A percentile compares a stretch with the other conserved stretches of the same genome.
phyloP scores from a whole-genome alignment of 1,140 invertebrate genomes.

The Holotrichia oblita region DNA sequence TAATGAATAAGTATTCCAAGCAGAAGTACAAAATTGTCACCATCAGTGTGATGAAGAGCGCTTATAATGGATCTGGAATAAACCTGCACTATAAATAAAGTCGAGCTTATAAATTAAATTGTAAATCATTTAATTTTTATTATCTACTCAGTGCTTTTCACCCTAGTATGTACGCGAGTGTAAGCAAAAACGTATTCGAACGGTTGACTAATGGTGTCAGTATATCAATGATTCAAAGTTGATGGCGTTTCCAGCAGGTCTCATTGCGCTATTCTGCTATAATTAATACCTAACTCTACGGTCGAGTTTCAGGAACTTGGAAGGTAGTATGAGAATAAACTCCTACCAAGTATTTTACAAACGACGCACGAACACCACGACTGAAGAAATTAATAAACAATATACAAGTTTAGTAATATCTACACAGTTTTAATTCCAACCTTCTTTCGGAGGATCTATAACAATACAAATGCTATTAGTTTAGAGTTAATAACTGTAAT shows the following conservation, averaged over 20 bases:
- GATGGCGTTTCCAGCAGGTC: conserved; percentile 10
- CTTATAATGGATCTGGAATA: neutral
- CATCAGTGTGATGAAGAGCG: neutral
- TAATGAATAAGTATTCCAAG: conserved; percentile 19
- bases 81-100: conserved; percentile 8
- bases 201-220: conserved; percentile 24
- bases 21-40: conserved; percentile 6
- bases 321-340: conserved; percentile 14
- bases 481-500: no score
- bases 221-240: conserved; percentile 32
- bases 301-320: conserved; percentile 6
- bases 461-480: no score
- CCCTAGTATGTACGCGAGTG: neutral
- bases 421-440: no score
- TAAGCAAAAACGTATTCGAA: neutral
- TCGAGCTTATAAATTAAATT: conserved; percentile 32
- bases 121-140: conserved; percentile 30
- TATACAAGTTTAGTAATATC: no score
- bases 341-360: neutral
- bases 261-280: neutral
- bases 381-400: neutral
- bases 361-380: neutral
- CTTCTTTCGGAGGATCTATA: no score
- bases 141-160: neutral
- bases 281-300: conserved; percentile 10